phyloP scores from a whole-genome alignment of 2,888 invertebrate species.

The Auanema freiburgensis region DNA sequence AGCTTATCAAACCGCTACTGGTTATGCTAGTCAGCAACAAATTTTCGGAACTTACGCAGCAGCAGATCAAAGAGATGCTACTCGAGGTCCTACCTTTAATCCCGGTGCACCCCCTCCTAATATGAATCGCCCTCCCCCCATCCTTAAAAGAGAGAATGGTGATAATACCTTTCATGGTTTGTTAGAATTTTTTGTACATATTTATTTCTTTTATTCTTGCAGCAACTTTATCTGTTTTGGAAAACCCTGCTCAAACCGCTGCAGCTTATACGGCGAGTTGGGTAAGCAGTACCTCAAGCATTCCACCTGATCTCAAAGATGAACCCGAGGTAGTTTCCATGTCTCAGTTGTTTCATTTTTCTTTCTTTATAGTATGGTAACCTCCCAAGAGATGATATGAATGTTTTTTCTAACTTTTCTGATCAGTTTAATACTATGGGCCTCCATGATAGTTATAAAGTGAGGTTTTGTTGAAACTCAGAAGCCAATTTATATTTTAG shows the following conservation, averaged over 20 bases:
- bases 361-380: constrained; percentile 1
- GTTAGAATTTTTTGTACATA: background rate
- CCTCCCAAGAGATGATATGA: background rate
- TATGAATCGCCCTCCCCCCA: constrained; percentile 20
- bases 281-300: constrained; percentile 55
- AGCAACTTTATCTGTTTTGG: constrained; percentile 24
- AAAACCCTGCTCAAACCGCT: constrained; percentile 38
- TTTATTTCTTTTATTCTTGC: background rate
- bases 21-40: constrained; percentile 3
- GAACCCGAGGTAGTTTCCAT: constrained; percentile 39
- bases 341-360: background rate
- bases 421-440: constrained; percentile 11
- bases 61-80: background rate
- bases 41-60: constrained; percentile 5
- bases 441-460: constrained; percentile 1
- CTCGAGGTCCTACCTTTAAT: constrained; percentile 12
- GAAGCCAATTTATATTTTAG: background rate
- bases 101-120: constrained; percentile 18
- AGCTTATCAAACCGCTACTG: constrained; percentile 5
- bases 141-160: constrained; percentile 17
- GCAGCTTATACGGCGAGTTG: constrained; percentile 56
- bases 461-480: background rate
- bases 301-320: constrained; percentile 54
- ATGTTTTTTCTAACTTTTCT: constrained; percentile 10
- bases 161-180: constrained; percentile 18